Percentiles rank a stretch among this genome's conserved stretches.
These are phyloP conservation scores for Alcedo atthis DNA, from an alignment of 2,797 vertebrate genomes.

Conservation along the genomic window DNA sequence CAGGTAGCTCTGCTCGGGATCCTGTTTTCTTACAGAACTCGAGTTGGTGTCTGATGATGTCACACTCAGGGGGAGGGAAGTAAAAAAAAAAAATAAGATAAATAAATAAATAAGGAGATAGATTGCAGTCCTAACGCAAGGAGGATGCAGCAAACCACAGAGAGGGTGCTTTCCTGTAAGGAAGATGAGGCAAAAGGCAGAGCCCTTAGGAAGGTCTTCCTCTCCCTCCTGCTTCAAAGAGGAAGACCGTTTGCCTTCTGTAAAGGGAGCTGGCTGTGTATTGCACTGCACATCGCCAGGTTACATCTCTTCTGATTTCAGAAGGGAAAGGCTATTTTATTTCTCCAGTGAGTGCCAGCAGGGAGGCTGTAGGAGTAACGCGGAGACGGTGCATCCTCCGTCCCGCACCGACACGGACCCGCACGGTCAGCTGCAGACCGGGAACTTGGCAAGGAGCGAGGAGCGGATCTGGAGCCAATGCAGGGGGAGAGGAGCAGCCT, in stretches of 20 bases:
- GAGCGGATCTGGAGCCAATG: conserved; percentile 52
- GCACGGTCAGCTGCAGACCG: neutral
- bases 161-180: conserved; percentile 55
- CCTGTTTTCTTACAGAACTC: conserved; percentile 63
- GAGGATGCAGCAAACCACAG: conserved; percentile 63
- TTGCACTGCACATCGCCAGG: neutral
- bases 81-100: neutral
- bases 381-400: neutral
- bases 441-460: neutral
- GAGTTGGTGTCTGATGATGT: conserved; percentile 73
- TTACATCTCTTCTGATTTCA: conserved; percentile 48
- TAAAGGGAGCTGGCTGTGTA: conserved; percentile 60
- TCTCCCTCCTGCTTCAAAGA: conserved; percentile 51
- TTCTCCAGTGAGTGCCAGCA: neutral
- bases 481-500: conserved; percentile 55
- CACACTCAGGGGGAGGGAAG: conserved; percentile 62
- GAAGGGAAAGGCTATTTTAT: conserved; percentile 37
- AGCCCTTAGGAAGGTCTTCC: conserved; percentile 30
- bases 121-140: conserved; percentile 71
- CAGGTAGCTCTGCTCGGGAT: conserved; percentile 75
- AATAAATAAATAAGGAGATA: neutral
- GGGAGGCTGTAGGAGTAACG: neutral
- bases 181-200: conserved; percentile 58
- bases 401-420: neutral
- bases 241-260: conserved; percentile 71